Base-by-base conservation (phyloP, 2,888 invertebrate genomes). In the Lasioglossum villosulum region DNA sequence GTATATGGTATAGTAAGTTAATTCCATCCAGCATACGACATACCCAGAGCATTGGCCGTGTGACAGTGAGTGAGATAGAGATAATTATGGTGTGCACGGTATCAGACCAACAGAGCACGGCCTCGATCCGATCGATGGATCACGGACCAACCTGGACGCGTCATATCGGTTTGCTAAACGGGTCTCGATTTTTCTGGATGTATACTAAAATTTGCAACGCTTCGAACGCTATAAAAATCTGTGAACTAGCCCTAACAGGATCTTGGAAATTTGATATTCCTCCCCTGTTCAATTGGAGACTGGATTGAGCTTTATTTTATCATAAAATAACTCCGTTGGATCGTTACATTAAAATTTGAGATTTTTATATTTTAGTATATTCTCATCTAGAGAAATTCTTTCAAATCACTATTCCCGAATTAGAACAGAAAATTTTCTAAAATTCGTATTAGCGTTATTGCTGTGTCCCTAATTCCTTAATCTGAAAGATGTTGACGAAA, bases 1-100 rank as follows among this genome's bases (percentile, higher is more conserved):
- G 52, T 23, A 52, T 52, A 68, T 37, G 37, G 34, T 52, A 91
- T 92, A 91, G 76, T 77, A 77, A 92, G 68, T 91, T 92, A 92
- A 93, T 93, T 94, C 91, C 93, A 95, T 95, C 94, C 94, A 95
- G 95, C 95, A 95, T 94, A 95, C 94, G 94, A 95, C 94, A 95
- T 95, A 95, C 93, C 94, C 94, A 95, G 94, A 95, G 94, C 95
- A 95, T 95, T 94, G 92, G 93, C 93, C 92, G 94, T 95, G 94
- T 94, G 93, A 91, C 89, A 94, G 93, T 93, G 92, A 92, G 90
- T 93, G 93, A 94, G 90, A 92, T 90, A 92, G 83, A 92, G 86
- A 91, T 88, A 89, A 89, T 87, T 84, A 90, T 90, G 87, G 87
- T 93, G 94, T 94, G 94, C 93, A 93, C 91, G 89, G 90, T 93